A percentile compares a stretch with the other conserved stretches of the same genome.
Conservation (phyloP, 2,113 vertebrate genomes). For the Pachyramphus minor region DNA sequence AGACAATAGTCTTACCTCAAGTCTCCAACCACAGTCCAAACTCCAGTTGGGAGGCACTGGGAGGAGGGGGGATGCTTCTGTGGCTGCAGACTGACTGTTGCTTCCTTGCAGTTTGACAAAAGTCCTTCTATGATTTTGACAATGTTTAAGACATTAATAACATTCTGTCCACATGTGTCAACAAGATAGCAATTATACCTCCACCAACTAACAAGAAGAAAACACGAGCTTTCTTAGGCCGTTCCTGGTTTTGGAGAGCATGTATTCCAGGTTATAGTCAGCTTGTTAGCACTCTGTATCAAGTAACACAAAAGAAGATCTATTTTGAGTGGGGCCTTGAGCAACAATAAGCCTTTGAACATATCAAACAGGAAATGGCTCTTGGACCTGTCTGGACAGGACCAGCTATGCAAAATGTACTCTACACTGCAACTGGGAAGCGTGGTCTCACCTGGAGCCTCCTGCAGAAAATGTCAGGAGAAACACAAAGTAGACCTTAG, state of each 20-base stretch:
- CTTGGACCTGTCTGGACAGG: background rate
- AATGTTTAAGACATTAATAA: too few species aligned
- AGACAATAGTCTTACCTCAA: too few species aligned
- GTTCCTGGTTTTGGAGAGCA: background rate
- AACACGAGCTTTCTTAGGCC: background rate
- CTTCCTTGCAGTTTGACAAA: too few species aligned
- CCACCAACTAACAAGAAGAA: background rate
- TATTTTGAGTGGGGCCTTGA: background rate
- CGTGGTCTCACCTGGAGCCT: background rate
- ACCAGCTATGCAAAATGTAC: background rate
- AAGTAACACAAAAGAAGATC: background rate
- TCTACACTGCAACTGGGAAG: background rate
- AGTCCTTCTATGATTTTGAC: too few species aligned
- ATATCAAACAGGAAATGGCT: background rate
- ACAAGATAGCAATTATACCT: background rate
- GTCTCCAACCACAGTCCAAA: too few species aligned
- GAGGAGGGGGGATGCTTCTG: too few species aligned
- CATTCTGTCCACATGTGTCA: too few species aligned
- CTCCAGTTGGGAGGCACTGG: too few species aligned
- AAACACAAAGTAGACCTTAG: background rate
- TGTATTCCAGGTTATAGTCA: background rate
- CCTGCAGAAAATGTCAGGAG: background rate
- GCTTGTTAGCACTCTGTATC: background rate
- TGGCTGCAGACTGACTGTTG: too few species aligned
- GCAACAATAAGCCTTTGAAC: background rate